Evolutionary conservation across 2,113 vertebrate species (phyloP), one percentile per base, ranked within the genome.

Genomic region (Pangasianodon hypophthalmus): DNA sequence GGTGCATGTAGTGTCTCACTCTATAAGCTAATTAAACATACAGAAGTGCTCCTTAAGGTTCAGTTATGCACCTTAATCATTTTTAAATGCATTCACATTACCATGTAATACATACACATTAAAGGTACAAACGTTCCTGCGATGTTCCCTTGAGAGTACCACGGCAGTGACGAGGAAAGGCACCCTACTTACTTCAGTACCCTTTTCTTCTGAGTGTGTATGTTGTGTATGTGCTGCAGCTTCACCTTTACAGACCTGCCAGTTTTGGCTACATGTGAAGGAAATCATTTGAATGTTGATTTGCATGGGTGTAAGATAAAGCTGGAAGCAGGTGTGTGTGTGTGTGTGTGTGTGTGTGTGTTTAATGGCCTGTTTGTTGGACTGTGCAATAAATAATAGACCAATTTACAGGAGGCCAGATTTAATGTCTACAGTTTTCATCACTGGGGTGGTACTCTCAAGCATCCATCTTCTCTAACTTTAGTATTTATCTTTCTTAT

Each of bases 201-300:
- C 37, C 37, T 44, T 75, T 21, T 24, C 21, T 44, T 75, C 73
- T 0, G 19, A 4, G 37, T 60, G 81, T 84, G 82, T 29, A 10
- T 84, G 82, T 84, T 75, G 32, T 26, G 46, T 44, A n/a, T 32
- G 29, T 32, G 85, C 69, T 32, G 64, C 21, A 24, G 84, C 48
- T 84, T 73, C 62, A 26, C 37, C 82, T 81, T 62, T 54, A n/a
- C 89, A 90, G 91, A 92, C 85, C 91, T 90, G 86, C 48, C 84
- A 81, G 88, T 84, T 81, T 84, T 87, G 79, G 80, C 50, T 83
- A 41, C n/a, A 80, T 56, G 60, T 5, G 64, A 88, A 90, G 88
- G 88, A 89, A 62, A 93, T 91, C 89, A 93, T 96, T 96, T 96
- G 95, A 95, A 94, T 96, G 84, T 60, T 41, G 48, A 95, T 95